phyloP scores from a whole-genome alignment of 2,797 vertebrate species.

The Poecilia wingei region DNA sequence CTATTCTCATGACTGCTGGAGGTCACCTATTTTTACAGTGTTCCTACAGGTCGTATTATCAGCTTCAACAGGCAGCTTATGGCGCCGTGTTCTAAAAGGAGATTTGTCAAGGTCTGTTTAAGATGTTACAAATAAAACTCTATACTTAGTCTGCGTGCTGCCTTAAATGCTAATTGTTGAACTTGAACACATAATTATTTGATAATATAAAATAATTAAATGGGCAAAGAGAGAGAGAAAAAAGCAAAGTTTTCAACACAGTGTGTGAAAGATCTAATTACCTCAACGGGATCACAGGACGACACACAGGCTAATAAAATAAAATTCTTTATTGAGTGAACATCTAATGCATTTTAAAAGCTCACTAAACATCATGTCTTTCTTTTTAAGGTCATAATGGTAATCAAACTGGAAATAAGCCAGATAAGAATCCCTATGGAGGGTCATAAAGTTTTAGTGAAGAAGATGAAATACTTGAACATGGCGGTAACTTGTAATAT shows the following conservation, averaged over 20 bases:
- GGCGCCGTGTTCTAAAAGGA: neutral
- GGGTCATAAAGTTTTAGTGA: conserved; percentile 1
- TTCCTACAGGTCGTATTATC: conserved; percentile 7
- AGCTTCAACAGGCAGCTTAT: conserved; percentile 2
- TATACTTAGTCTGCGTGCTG: neutral
- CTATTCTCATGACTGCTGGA: conserved; percentile 17
- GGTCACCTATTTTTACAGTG: conserved; percentile 18
- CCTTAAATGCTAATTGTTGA: neutral
- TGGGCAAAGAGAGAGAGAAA: neutral
- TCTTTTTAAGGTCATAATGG: conserved; percentile 1
- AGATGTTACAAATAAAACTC: neutral
- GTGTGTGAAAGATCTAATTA: neutral
- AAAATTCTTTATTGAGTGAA: neutral
- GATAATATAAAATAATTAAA: neutral
- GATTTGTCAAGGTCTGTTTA: neutral
- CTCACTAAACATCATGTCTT: neutral
- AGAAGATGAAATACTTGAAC: neutral
- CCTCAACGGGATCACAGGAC: neutral
- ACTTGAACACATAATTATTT: conserved; percentile 3
- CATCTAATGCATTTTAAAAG: conserved; percentile 11
- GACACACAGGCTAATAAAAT: neutral
- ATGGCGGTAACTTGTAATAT: neutral
- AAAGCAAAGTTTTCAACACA: neutral
- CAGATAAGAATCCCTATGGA: neutral
- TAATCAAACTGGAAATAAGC: conserved; percentile 5